phyloP scores from a whole-genome alignment of 2,888 invertebrate genomes.

The Pimpla rufipes region DNA sequence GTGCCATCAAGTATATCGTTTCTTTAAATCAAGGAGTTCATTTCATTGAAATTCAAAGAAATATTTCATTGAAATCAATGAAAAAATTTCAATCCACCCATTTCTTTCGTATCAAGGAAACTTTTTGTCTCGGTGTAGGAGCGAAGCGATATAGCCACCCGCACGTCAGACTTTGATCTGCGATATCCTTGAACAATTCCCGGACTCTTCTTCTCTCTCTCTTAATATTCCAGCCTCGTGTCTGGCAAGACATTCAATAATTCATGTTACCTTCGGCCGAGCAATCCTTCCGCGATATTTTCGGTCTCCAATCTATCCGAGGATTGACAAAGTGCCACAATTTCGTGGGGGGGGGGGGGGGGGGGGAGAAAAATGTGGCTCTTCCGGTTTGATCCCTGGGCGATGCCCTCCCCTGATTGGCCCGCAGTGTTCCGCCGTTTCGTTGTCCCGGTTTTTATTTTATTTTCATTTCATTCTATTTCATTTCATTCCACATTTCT shows the following conservation, averaged over 20 bases:
- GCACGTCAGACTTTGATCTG: conserved; percentile 21
- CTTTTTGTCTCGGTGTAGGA: too few species aligned
- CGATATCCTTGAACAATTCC: conserved; percentile 12
- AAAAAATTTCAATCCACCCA: too few species aligned
- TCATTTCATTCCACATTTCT: conserved; percentile 42
- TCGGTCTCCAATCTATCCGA: not conserved
- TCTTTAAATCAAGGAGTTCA: too few species aligned
- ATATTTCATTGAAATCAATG: too few species aligned
- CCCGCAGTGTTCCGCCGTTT: conserved; percentile 44
- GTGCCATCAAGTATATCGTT: too few species aligned
- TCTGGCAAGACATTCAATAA: not conserved
- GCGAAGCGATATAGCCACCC: conserved; percentile 26
- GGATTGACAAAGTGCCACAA: not conserved
- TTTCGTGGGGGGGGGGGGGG: too few species aligned
- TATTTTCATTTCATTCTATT: conserved; percentile 32
- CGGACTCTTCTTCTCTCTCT: not conserved
- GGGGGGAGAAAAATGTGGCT: too few species aligned
- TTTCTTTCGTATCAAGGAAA: too few species aligned
- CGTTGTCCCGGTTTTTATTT: conserved; percentile 3
- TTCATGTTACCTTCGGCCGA: not conserved
- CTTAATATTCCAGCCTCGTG: not conserved
- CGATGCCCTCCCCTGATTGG: conserved; percentile 24
- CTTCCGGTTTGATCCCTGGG: not conserved
- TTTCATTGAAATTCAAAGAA: too few species aligned
- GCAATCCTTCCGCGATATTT: not conserved